phyloP scores from a whole-genome alignment of 2,113 vertebrate genomes.

The Ctenodactylus gundi region DNA sequence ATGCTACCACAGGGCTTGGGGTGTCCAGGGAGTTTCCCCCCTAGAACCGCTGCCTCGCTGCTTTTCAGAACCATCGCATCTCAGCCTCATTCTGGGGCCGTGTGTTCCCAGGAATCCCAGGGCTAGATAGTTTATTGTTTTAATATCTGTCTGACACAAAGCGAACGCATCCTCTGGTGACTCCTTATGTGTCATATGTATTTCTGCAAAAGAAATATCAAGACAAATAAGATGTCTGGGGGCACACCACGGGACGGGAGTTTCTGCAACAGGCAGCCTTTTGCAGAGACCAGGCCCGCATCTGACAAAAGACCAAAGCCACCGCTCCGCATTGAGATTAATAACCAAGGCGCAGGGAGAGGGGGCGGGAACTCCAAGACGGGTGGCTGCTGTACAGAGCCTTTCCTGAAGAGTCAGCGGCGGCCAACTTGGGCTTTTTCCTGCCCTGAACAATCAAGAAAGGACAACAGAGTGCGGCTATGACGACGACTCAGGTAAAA shows the following conservation, averaged over 20 bases:
- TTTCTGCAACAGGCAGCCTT: constrained; percentile 54
- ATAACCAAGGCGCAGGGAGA: not conserved
- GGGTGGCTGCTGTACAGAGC: not conserved
- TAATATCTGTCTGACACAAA: constrained; percentile 88
- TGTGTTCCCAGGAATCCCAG: constrained; percentile 80
- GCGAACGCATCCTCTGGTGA: constrained; percentile 82
- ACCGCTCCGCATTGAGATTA: constrained; percentile 49
- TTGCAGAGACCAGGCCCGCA: constrained; percentile 54
- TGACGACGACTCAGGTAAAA: not conserved
- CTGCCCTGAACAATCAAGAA: not conserved
- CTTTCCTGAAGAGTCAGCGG: not conserved
- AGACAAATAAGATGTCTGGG: constrained; percentile 85
- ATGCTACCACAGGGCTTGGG: constrained; percentile 56
- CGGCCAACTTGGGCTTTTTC: not conserved
- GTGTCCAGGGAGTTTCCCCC: constrained; percentile 76
- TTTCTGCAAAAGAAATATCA: constrained; percentile 87
- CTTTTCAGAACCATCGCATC: constrained; percentile 84
- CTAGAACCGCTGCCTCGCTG: constrained; percentile 71
- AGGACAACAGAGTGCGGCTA: not conserved
- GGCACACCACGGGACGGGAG: constrained; percentile 70
- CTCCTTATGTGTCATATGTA: constrained; percentile 87
- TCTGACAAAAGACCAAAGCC: constrained; percentile 38
- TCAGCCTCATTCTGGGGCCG: constrained; percentile 81
- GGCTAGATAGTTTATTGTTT: constrained; percentile 88
- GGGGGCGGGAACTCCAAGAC: constrained; percentile 2